A percentile compares a stretch with the other conserved stretches of the same genome.
These are phyloP conservation scores for Eira barbara DNA, from an alignment of 2,113 vertebrate genomes.

Conservation along the genomic window DNA sequence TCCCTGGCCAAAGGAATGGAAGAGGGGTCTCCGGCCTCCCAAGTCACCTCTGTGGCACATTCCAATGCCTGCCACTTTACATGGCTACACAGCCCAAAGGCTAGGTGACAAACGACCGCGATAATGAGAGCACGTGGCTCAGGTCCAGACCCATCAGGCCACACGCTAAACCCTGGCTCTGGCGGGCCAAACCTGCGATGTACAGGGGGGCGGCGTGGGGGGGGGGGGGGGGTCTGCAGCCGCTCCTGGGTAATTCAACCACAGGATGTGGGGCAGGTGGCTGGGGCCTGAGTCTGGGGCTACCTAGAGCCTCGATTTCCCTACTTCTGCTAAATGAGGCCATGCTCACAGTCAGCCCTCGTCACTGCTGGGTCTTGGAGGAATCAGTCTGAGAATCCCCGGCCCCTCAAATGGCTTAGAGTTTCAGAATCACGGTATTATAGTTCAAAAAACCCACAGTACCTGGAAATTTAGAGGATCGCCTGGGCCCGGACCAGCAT, in stretches of 20 bases:
- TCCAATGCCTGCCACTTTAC: not conserved
- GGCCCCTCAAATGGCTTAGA: not conserved
- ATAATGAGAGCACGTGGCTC: not conserved
- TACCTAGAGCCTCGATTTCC: not conserved
- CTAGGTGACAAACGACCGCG: not conserved
- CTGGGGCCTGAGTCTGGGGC: not conserved
- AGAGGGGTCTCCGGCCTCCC: not conserved
- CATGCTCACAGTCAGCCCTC: not conserved
- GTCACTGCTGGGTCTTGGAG: not conserved
- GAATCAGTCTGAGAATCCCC: not conserved
- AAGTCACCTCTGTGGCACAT: not conserved
- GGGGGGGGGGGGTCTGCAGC: not conserved
- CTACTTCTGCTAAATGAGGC: not conserved
- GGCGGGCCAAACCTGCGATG: not conserved
- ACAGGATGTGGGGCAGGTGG: not conserved
- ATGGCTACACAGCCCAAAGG: rapidly evolving
- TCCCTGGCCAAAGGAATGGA: not conserved
- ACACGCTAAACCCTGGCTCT: not conserved
- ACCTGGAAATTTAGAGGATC: not conserved
- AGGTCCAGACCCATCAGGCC: rapidly evolving
- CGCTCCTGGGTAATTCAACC: rapidly evolving
- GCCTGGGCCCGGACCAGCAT: not conserved
- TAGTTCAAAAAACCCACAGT: not conserved
- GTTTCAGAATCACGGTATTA: not conserved
- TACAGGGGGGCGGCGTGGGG: rapidly evolving